Percentiles rank a stretch among this genome's conserved stretches.
Conservation (phyloP, 2,113 vertebrate genomes). For the Reinhardtius hippoglossoides region DNA sequence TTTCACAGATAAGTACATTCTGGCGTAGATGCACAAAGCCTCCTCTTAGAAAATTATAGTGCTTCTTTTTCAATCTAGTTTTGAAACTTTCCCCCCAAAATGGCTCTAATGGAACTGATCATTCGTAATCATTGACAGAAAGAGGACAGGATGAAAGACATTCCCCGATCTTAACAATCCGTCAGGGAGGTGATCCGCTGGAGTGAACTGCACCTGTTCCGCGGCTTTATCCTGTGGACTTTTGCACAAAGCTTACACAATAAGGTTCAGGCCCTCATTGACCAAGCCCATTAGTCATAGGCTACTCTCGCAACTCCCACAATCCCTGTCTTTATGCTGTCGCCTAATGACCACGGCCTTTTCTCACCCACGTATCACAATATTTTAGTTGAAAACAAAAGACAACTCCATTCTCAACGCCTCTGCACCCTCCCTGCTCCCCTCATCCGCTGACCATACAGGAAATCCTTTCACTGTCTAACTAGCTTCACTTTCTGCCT, state of each 20-base stretch:
- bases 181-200: conserved; percentile 62
- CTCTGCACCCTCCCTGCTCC: conserved; percentile 48
- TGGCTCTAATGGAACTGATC: conserved; percentile 48
- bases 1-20: conserved; percentile 26
- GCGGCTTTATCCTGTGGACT: conserved; percentile 87
- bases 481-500: conserved; percentile 55
- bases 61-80: conserved; percentile 15
- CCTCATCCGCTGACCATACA: conserved; percentile 68
- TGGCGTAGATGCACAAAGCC: conserved; percentile 19
- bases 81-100: conserved; percentile 11
- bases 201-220: conserved; percentile 81
- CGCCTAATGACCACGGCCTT: conserved; percentile 75
- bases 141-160: conserved; percentile 70
- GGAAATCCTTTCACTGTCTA: conserved; percentile 65
- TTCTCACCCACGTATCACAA: conserved; percentile 81
- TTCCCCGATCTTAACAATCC: conserved; percentile 74
- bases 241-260: conserved; percentile 86
- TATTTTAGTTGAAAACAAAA: conserved; percentile 80
- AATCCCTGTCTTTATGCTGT: conserved; percentile 76
- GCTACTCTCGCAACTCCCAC: conserved; percentile 81
- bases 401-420: conserved; percentile 57
- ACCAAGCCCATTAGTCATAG: conserved; percentile 88
- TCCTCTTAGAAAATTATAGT: conserved; percentile 6
- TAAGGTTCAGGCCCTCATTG: conserved; percentile 82
- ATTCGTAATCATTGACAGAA: conserved; percentile 72